A percentile compares a stretch with the other conserved stretches of the same genome.
These are phyloP conservation scores for Myotis findleyi DNA, from an alignment of 2,797 vertebrate species.

Conservation along the genomic window DNA sequence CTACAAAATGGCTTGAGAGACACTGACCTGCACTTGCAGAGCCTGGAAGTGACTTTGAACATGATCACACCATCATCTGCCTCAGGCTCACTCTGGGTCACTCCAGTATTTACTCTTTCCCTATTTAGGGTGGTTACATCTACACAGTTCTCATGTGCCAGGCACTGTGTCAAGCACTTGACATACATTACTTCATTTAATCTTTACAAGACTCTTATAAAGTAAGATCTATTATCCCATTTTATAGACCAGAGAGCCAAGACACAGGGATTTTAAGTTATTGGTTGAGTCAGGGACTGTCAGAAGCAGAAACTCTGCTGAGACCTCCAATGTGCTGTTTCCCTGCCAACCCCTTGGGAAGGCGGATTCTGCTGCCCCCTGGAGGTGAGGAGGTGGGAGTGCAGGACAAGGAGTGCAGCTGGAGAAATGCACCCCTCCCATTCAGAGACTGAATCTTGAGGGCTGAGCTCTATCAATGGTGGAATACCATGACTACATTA, in stretches of 20 bases:
- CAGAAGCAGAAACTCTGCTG: not conserved
- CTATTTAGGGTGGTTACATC: not conserved
- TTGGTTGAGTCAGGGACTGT: not conserved
- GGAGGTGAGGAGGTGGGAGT: not conserved
- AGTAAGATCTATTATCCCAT: not conserved
- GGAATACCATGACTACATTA: not conserved
- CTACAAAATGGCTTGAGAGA: not conserved
- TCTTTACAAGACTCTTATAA: not conserved
- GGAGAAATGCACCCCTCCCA: accelerated
- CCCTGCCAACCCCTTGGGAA: not conserved
- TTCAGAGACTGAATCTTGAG: not conserved
- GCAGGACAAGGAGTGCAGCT: not conserved
- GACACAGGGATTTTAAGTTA: not conserved
- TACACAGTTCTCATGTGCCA: not conserved
- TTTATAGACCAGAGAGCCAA: constrained; percentile 37
- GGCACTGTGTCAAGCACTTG: not conserved
- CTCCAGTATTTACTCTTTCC: not conserved
- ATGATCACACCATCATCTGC: accelerated
- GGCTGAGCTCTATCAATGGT: not conserved
- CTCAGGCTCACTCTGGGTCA: not conserved
- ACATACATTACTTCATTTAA: not conserved
- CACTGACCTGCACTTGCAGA: not conserved
- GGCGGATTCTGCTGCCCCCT: not conserved
- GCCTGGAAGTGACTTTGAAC: not conserved
- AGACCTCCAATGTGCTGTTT: not conserved